These are phyloP conservation scores for Bryconaethiops microstoma DNA, from an alignment of 2,797 vertebrate species.

Conservation along the genomic window DNA sequence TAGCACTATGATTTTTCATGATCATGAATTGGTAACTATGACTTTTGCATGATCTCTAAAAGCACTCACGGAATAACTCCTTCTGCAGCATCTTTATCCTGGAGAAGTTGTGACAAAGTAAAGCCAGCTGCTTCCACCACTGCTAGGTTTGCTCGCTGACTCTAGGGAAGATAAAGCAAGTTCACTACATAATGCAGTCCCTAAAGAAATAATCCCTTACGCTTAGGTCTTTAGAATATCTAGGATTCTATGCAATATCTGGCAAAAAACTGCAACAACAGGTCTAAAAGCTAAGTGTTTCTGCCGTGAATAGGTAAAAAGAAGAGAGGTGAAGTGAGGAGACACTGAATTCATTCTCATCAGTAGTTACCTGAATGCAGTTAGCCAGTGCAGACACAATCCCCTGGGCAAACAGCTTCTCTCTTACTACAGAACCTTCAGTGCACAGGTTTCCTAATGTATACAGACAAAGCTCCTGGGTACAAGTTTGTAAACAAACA, in stretches of 20 bases:
- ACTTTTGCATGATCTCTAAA: not conserved
- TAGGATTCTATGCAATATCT: not conserved
- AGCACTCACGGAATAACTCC: constrained; percentile 86
- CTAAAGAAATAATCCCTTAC: not conserved
- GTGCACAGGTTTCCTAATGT: constrained; percentile 91
- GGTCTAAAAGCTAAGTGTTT: not conserved
- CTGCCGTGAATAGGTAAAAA: not conserved
- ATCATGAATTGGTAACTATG: too few relatives aligned
- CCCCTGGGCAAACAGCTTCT: constrained; percentile 90
- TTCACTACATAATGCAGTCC: not conserved
- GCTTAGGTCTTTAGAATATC: not conserved
- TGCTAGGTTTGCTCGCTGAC: constrained; percentile 83
- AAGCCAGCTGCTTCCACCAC: constrained; percentile 93
- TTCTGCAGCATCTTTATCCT: constrained; percentile 81
- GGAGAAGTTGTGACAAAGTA: constrained; percentile 90
- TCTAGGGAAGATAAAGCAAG: constrained; percentile 60
- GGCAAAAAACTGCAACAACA: not conserved
- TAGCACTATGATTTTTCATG: too few relatives aligned
- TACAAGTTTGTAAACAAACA: not conserved
- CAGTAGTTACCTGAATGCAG: constrained; percentile 84
- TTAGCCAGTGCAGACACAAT: constrained; percentile 84
- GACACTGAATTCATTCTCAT: not conserved
- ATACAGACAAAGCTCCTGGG: constrained; percentile 93
- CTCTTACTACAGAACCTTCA: constrained; percentile 81
- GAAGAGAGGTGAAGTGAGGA: not conserved